phyloP scores from a whole-genome alignment of 2,888 invertebrate species.

The Parascotia fuliginaria region DNA sequence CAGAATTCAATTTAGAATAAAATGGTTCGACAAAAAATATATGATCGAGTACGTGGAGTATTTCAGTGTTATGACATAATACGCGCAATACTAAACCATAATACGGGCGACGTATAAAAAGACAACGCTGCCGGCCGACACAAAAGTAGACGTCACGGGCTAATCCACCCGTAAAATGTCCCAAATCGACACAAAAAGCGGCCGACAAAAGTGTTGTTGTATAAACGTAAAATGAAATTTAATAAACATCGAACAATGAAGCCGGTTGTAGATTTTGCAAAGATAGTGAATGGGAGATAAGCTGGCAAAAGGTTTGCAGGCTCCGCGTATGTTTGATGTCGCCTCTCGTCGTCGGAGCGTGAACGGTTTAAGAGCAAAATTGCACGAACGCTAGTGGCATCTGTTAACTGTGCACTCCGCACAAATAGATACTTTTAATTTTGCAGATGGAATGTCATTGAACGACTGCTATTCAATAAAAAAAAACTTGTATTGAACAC shows the following conservation, averaged over 20 bases:
- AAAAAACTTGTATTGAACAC: slow-evolving; percentile 49
- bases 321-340: slow-evolving; percentile 83
- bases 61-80: slow-evolving; percentile 85
- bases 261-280: slow-evolving; percentile 73
- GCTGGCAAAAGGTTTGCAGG: slow-evolving; percentile 83
- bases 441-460: slow-evolving; percentile 78
- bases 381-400: slow-evolving; percentile 79
- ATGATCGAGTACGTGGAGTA: slow-evolving; percentile 68
- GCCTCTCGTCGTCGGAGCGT: slow-evolving; percentile 81
- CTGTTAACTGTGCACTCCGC: slow-evolving; percentile 77
- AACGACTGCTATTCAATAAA: slow-evolving; percentile 47
- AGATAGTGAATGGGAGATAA: slow-evolving; percentile 84
- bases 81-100: slow-evolving; percentile 82
- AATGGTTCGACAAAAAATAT: slow-evolving; percentile 71
- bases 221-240: slow-evolving; percentile 85
- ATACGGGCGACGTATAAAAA: slow-evolving; percentile 75
- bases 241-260: slow-evolving; percentile 82
- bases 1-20: slow-evolving; percentile 79
- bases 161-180: slow-evolving; percentile 86
- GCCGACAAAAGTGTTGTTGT: slow-evolving; percentile 85
- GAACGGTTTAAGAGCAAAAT: slow-evolving; percentile 82
- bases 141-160: slow-evolving; percentile 75
- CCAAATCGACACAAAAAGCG: slow-evolving; percentile 79
- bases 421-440: slow-evolving; percentile 83
- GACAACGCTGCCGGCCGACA: slow-evolving; percentile 71